Evolutionary conservation across 2,797 vertebrate genomes (phyloP).

Genomic region (Argyrosomus regius): DNA sequence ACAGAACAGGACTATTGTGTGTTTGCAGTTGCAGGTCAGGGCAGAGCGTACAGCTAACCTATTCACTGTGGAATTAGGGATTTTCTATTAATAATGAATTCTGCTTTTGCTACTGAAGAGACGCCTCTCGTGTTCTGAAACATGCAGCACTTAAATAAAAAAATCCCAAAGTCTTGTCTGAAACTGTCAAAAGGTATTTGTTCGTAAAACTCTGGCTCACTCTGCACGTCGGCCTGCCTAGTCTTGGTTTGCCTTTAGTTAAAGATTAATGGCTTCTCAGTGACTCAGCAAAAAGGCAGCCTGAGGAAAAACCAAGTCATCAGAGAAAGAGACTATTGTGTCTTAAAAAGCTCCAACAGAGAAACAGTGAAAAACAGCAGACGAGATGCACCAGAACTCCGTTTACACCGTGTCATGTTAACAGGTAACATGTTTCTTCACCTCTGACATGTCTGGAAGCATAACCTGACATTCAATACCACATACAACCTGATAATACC

Average conservation of each 20-base stretch:
- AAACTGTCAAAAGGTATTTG: conserved; percentile 28
- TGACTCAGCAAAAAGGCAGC: conserved; percentile 73
- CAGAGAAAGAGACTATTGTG: conserved; percentile 26
- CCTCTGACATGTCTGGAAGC: background rate
- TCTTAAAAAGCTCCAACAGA: conserved; percentile 13
- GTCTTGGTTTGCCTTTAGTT: conserved; percentile 54
- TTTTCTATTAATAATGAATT: conserved; percentile 11
- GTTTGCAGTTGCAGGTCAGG: background rate
- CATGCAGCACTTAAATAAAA: background rate
- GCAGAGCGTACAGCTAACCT: conserved; percentile 1
- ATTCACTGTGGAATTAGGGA: background rate
- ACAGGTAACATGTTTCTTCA: background rate
- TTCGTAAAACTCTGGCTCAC: conserved; percentile 23
- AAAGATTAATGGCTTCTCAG: conserved; percentile 70
- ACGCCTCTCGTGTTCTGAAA: background rate
- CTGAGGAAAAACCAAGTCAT: conserved; percentile 39
- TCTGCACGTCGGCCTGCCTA: conserved; percentile 33
- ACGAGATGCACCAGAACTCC: background rate
- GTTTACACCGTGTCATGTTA: conserved; percentile 10
- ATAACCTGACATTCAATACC: background rate
- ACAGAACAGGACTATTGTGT: conserved; percentile 30
- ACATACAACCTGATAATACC: no score
- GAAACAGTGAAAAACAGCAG: background rate
- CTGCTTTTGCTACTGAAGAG: background rate
- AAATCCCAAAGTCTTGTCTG: conserved; percentile 6